phyloP scores from a whole-genome alignment of 2,113 vertebrate species.

The Micromys minutus region DNA sequence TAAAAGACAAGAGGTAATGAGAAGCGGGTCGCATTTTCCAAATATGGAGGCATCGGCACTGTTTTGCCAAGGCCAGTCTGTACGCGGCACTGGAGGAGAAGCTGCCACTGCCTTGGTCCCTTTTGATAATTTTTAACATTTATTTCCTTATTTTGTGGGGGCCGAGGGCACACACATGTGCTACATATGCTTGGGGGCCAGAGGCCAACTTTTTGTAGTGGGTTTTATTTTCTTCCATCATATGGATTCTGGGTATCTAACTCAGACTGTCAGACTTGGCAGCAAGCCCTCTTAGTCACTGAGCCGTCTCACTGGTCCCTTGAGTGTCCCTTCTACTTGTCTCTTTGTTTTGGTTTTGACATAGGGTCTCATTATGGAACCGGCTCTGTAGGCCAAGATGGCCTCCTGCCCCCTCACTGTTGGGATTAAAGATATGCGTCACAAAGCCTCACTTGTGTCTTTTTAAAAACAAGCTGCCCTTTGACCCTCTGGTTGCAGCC shows the following conservation, averaged over 20 bases:
- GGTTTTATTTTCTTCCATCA: neutral
- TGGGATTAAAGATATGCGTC: neutral
- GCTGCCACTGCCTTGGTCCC: neutral
- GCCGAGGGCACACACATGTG: neutral
- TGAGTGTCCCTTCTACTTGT: neutral
- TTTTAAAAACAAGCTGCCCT: neutral
- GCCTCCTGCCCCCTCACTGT: neutral
- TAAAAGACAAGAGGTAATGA: constrained; percentile 82
- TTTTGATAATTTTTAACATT: neutral
- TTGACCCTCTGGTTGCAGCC: neutral
- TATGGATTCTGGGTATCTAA: neutral
- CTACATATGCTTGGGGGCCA: too few relatives aligned
- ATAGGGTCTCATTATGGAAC: neutral
- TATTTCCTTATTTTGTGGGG: neutral
- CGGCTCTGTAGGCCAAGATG: neutral
- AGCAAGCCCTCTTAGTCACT: neutral
- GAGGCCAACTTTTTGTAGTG: neutral
- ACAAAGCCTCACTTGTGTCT: neutral
- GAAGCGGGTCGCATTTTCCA: neutral
- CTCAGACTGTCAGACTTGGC: neutral
- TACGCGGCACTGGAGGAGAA: neutral
- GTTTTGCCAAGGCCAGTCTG: neutral
- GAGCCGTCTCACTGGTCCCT: neutral
- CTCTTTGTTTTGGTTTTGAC: neutral
- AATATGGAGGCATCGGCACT: neutral